A percentile compares a stretch with the other conserved stretches of the same genome.
Evolutionary conservation across 2,113 vertebrate species (phyloP).

Genomic region (Microcebus tavaratra): DNA sequence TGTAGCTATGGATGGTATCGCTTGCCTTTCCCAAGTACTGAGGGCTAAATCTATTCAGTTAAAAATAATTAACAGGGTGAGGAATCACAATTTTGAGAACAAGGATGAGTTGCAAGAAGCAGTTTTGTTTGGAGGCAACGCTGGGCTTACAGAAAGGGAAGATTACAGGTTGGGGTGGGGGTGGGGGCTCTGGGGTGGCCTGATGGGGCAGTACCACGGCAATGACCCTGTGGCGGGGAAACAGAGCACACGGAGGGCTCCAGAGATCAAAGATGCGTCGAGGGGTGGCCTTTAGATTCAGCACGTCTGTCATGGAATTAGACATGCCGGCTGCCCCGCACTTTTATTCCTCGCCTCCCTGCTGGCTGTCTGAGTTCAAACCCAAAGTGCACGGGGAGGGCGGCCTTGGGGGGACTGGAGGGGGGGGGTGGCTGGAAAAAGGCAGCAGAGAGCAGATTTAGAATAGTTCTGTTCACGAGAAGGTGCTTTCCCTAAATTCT

Average conservation of each 20-base stretch:
- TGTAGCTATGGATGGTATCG: neutral
- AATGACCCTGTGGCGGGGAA: conserved; percentile 17
- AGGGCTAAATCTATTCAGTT: neutral
- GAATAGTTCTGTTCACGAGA: conserved; percentile 28
- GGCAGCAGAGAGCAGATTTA: conserved; percentile 16
- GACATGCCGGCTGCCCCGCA: conserved; percentile 61
- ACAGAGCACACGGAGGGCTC: conserved; percentile 45
- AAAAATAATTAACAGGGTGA: neutral
- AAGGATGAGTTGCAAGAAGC: neutral
- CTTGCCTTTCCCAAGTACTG: neutral
- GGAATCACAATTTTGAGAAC: neutral
- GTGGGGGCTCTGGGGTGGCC: neutral
- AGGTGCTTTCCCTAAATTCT: conserved; percentile 52
- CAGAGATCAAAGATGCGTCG: conserved; percentile 74
- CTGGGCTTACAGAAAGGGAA: neutral
- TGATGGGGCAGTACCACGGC: neutral
- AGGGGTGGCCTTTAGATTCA: conserved; percentile 62
- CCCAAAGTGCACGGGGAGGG: conserved; percentile 32
- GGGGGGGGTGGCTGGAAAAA: neutral
- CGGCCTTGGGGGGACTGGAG: neutral
- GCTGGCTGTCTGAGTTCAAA: conserved; percentile 69
- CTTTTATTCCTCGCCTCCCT: conserved; percentile 68
- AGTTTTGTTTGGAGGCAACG: neutral
- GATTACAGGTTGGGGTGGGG: neutral
- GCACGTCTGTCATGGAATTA: conserved; percentile 71